Conservation (phyloP, 2,113 vertebrate genomes). For the Salvator merianae region DNA sequence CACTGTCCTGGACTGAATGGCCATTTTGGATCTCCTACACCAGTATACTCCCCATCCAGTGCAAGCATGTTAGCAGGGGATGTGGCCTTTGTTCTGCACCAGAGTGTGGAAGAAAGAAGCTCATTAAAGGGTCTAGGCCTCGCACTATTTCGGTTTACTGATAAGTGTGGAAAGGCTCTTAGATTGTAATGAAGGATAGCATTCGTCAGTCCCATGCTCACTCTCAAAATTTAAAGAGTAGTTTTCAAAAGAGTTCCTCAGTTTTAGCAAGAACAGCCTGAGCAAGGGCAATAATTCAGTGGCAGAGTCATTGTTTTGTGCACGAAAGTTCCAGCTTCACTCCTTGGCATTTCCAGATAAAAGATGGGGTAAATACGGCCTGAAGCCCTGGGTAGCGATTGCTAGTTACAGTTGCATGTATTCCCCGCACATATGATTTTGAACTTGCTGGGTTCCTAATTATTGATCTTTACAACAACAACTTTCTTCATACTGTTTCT, state of each 20-base stretch:
- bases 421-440: too few species aligned
- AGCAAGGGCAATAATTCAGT: background rate
- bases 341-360: background rate
- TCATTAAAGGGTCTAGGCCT: too few species aligned
- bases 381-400: background rate
- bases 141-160: too few species aligned
- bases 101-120: too few species aligned
- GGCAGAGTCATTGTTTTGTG: background rate
- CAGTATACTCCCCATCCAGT: too few species aligned
- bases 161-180: too few species aligned
- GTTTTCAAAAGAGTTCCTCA: background rate
- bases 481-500: background rate
- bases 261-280: background rate
- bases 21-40: too few species aligned
- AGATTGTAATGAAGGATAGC: background rate
- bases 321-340: background rate
- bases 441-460: background rate
- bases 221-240: background rate
- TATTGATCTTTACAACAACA: background rate
- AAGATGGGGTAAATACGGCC: background rate
- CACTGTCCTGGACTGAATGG: too few species aligned
- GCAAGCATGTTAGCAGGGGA: too few species aligned
- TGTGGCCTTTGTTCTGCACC: too few species aligned
- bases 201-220: background rate
- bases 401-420: background rate